Evolutionary conservation across 2,797 vertebrate species (phyloP).

Genomic region (Notolabrus celidotus): DNA sequence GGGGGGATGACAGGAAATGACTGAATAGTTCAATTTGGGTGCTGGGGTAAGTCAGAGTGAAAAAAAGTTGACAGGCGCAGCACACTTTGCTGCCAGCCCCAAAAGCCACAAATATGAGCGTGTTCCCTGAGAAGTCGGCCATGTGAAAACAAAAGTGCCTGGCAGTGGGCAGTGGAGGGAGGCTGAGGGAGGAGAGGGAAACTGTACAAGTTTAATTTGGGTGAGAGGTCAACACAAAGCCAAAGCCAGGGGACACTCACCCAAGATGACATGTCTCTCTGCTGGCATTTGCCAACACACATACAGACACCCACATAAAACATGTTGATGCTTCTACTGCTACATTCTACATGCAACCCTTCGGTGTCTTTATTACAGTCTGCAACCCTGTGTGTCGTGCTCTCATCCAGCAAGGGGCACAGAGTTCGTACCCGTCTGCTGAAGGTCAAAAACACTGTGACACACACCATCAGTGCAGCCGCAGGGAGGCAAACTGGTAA

Average conservation of each 20-base stretch:
- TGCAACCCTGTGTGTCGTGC: constrained; percentile 8
- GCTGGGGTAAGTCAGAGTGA: constrained; percentile 75
- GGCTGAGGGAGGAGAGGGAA: constrained; percentile 64
- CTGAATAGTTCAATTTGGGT: constrained; percentile 80
- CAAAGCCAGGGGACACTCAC: constrained; percentile 62
- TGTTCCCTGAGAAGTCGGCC: constrained; percentile 84
- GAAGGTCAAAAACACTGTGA: constrained; percentile 47
- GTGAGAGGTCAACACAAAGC: constrained; percentile 82
- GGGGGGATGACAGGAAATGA: constrained; percentile 77
- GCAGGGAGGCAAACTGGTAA: constrained; percentile 33
- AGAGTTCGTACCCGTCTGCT: constrained; percentile 10
- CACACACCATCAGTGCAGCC: constrained; percentile 29
- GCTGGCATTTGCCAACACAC: constrained; percentile 35
- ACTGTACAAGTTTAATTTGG: constrained; percentile 82
- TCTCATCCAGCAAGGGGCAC: constrained; percentile 17
- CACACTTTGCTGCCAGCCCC: constrained; percentile 79
- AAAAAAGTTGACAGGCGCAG: constrained; percentile 78
- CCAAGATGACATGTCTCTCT: constrained; percentile 51
- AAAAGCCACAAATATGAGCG: constrained; percentile 85
- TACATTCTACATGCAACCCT: constrained; percentile 10
- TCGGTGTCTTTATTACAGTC: neutral
- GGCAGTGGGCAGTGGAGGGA: constrained; percentile 76
- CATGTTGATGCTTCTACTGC: constrained; percentile 18
- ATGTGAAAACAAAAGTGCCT: constrained; percentile 84
- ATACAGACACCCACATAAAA: constrained; percentile 46